A percentile compares a stretch with the other conserved stretches of the same genome.
Evolutionary conservation across 1,140 invertebrate genomes (phyloP).

Genomic region (Tetragnatha versicolor): DNA sequence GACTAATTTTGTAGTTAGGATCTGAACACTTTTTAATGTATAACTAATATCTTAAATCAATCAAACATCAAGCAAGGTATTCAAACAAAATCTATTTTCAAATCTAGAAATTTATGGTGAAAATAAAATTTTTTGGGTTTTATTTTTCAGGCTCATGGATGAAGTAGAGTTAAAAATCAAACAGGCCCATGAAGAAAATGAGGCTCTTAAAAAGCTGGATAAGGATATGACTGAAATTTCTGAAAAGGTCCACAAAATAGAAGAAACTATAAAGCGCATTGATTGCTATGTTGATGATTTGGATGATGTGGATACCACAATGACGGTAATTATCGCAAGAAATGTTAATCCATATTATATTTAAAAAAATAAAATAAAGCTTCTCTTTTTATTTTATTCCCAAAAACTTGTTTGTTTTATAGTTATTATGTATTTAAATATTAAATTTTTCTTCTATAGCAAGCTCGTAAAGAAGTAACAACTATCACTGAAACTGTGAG

Average conservation of each 20-base stretch:
- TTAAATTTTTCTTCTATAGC: conserved; percentile 34
- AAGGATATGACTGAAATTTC: conserved; percentile 70
- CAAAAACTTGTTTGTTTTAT: neutral
- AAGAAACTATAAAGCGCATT: conserved; percentile 41
- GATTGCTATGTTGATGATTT: conserved; percentile 52
- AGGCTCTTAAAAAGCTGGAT: conserved; percentile 69
- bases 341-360: neutral
- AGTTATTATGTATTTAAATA: neutral
- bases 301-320: conserved; percentile 30
- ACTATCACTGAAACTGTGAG: conserved; percentile 55
- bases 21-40: too few species aligned
- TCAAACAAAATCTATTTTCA: too few species aligned
- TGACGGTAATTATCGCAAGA: conserved; percentile 26
- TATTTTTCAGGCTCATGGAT: conserved; percentile 44
- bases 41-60: too few species aligned
- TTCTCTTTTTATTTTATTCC: neutral
- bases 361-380: neutral
- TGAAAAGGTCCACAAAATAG: conserved; percentile 33
- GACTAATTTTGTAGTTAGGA: too few species aligned
- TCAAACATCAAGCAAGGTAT: too few species aligned
- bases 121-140: neutral
- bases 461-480: conserved; percentile 56
- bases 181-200: conserved; percentile 67
- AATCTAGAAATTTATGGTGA: too few species aligned
- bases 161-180: conserved; percentile 54